Evolutionary conservation across 2,888 invertebrate genomes (phyloP), one percentile per base, ranked within the genome.

Genomic region (Trichopoda pennipes): DNA sequence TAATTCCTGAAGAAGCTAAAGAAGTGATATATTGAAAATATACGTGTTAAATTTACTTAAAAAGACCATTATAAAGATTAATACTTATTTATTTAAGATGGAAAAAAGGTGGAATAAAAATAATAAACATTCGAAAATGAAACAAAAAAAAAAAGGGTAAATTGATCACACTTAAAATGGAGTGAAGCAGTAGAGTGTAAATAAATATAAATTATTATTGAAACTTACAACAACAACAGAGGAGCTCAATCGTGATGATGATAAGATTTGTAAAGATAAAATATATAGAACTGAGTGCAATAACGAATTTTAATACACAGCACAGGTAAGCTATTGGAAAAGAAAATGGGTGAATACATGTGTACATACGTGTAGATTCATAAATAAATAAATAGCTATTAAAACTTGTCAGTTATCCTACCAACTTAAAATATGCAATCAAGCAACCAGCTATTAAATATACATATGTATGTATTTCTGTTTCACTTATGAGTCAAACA

Each of bases 341-440:
- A 38, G n/a, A n/a, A 42, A 23, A 19, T 19, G 0, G n/a, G 32
- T 21, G 47, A 16, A 12, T n/a, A 38, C 3, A n/a, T 38, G 12
- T 38, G 12, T 12, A 12, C 2, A 7, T 38, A 38, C 12, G 12
- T 38, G 12, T 38, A 38, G 10, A 12, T 38, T 38, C 10, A 66
- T 42, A 44, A 51, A 68, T 61, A 77, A 74, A 78, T 60, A 81
- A 81, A 74, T 44, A 74, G 73, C 73, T 53, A 73, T 77, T 81
- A 74, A 81, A 78, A 70, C 56, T 28, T 70, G 64, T 74, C 69
- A 63, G 38, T 69, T 73, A 73, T 74, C 16, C 47, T 64, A 58
- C 16, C 47, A 58, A 58, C 58, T 70, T 51, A 42, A 44, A 77
- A 53, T 51, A 60, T 58, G n/a, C 56, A 49, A 38, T 17, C 38